Conservation (phyloP, 2,113 vertebrate genomes). For the Corythaeola cristata region DNA sequence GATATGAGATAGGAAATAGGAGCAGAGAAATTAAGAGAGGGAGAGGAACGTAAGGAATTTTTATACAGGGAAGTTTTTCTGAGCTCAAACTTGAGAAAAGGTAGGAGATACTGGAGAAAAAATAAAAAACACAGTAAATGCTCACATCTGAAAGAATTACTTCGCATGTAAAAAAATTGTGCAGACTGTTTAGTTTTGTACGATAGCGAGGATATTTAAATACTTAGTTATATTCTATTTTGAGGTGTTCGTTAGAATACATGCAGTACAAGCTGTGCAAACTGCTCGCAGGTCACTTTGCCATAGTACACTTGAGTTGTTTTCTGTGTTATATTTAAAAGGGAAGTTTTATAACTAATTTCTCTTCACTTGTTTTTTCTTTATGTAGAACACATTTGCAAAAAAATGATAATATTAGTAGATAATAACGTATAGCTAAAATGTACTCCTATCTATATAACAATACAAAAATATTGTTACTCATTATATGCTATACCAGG, state of each 20-base stretch:
- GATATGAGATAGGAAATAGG: background rate
- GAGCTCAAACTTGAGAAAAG: background rate
- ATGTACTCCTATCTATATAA: background rate
- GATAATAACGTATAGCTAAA: background rate
- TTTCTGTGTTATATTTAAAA: background rate
- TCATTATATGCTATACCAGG: background rate
- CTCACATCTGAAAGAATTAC: background rate
- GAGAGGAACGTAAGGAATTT: background rate
- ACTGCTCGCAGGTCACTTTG: background rate
- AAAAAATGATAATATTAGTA: background rate
- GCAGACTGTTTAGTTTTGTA: background rate
- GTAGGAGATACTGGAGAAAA: background rate
- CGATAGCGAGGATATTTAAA: background rate
- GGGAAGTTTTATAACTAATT: background rate
- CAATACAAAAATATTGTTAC: background rate
- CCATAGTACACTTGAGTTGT: background rate
- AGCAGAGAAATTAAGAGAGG: constrained; percentile 14
- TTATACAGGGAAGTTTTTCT: background rate
- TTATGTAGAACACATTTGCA: background rate
- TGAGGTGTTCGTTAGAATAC: background rate
- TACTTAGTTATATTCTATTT: background rate
- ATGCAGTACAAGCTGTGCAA: background rate
- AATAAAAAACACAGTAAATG: background rate
- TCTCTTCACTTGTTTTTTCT: background rate
- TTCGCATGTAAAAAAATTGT: background rate